Percentiles rank a stretch among this genome's conserved stretches.
These are phyloP conservation scores for Loriculus beryllinus DNA, from an alignment of 2,797 vertebrate genomes.

Conservation along the genomic window DNA sequence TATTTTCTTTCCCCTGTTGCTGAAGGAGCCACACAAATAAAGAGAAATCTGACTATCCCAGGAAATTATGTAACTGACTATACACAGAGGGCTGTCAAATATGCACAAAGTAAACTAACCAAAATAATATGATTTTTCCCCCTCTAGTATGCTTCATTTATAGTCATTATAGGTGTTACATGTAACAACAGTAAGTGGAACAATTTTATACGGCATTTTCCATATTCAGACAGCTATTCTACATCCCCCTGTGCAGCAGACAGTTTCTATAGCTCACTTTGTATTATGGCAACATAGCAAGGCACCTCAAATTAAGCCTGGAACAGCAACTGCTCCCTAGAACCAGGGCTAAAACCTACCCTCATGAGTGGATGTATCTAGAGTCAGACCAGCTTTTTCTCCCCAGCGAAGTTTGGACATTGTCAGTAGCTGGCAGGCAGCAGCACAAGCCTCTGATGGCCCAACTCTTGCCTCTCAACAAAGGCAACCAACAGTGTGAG, in stretches of 20 bases:
- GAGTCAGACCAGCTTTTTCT: neutral
- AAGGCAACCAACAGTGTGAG: neutral
- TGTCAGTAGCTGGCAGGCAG: neutral
- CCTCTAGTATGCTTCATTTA: neutral
- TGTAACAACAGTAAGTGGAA: neutral
- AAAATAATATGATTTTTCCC: neutral
- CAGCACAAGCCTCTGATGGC: neutral
- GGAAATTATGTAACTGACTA: neutral
- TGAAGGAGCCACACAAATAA: neutral
- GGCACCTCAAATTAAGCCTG: neutral
- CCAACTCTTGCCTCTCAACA: neutral
- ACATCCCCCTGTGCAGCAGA: neutral
- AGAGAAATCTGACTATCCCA: neutral
- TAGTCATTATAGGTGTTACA: neutral
- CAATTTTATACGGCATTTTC: neutral
- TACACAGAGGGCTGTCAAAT: neutral
- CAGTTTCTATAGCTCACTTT: neutral
- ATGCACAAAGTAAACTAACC: slow-evolving; percentile 4
- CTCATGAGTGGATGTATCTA: neutral
- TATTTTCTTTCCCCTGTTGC: neutral
- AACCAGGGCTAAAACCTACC: neutral
- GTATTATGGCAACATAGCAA: neutral
- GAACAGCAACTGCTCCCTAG: rapidly evolving
- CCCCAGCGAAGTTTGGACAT: neutral
- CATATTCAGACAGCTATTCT: neutral